A percentile compares a stretch with the other conserved stretches of the same genome.
phyloP scores from a whole-genome alignment of 92 coral and sea anemone genomes.

The Diadumene lineata region DNA sequence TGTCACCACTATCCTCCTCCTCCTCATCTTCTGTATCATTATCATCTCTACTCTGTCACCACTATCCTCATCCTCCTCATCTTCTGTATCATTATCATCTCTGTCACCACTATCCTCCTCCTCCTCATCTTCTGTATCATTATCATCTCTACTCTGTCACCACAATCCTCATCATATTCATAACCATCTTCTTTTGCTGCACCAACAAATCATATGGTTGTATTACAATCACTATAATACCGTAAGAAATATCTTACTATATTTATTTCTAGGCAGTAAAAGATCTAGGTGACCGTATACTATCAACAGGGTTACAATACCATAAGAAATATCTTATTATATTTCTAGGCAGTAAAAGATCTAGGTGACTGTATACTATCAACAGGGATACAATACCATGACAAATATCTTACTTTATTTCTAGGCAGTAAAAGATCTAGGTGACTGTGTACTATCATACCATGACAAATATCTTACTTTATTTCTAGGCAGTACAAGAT shows the following conservation, averaged over 20 bases:
- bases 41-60: not conserved
- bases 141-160: not conserved
- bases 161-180: not conserved
- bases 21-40: not conserved
- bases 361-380: not conserved
- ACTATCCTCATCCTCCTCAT: not conserved
- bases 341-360: not conserved
- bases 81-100: not conserved
- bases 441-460: not conserved
- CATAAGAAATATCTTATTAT: not conserved
- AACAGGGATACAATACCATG: slow-evolving; percentile 37
- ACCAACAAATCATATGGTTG: no score
- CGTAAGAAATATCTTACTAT: not conserved
- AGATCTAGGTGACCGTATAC: not conserved
- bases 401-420: no score
- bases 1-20: not conserved
- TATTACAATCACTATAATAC: not conserved
- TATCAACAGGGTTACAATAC: slow-evolving; percentile 50
- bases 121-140: not conserved
- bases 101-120: not conserved
- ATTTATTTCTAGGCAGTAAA: not conserved
- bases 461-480: not conserved
- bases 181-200: no score
- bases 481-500: slow-evolving; percentile 63
- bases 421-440: not conserved